Base-by-base conservation (phyloP, 2,113 vertebrate species). In the Cyanistes caeruleus region DNA sequence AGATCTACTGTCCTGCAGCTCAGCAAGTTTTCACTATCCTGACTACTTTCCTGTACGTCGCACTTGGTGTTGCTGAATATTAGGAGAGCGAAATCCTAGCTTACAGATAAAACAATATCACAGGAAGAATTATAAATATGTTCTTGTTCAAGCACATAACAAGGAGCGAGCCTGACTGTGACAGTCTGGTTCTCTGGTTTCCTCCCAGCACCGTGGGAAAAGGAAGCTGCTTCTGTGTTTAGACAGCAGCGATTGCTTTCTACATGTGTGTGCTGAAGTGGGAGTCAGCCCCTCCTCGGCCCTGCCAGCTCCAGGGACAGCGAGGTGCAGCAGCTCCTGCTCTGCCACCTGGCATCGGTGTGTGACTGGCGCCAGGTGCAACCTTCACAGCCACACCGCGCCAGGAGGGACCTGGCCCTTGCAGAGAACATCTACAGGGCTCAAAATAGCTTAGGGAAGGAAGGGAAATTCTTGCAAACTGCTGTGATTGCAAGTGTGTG, bases 191-290 rank as follows among this genome's bases (percentile, higher is more conserved):
- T 89, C 70, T 76, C 86, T 64, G 81, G 49, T 89, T 95, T 92
- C 93, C 91, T 91, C 81, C 58, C 53, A 87, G 35, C 82, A 85
- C 80, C 65, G 65, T 95, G 94, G 91, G 96, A 97, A 96, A 95
- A 91, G 89, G 91, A 92, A 96, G 80, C 89, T 49, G 77, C 22
- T 75, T 60, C 86, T 63, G 49, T 82, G 89, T 89, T 86, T 84
- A 70, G 72, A 62, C 68, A 87, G 91, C 83, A 63, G 73, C 0
- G 5, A 88, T 53, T 80, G 37, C 92, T 95, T 68, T 76, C 83
- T 60, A 22, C 44, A 24, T 76, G 58, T 44, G 70, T 30, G 76
- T 62, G 87, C 53, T 37, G 90, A 53, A 58, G 73, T 0, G 0
- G 33, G 25, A 28, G 10, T 49, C 74, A 84, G 69, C 28, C 43